Evolutionary conservation across 2,888 invertebrate genomes (phyloP).

Genomic region (Lepas anatifera): DNA sequence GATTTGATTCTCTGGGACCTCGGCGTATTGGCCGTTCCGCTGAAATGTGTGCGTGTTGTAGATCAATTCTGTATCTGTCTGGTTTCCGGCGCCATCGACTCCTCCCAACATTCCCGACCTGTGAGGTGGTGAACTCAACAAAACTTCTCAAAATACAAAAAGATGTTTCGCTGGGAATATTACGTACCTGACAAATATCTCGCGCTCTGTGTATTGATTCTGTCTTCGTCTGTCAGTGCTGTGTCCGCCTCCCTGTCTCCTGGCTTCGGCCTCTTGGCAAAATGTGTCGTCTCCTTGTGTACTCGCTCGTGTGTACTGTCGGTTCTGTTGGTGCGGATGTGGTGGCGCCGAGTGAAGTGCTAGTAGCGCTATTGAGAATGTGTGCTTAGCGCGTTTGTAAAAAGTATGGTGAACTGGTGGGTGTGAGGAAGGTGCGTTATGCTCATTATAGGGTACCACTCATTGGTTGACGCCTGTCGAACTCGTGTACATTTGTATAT

Average conservation of each 20-base stretch:
- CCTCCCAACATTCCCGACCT: slow-evolving; percentile 3
- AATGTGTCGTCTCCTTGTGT: too few relatives aligned
- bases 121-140: not conserved
- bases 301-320: not conserved
- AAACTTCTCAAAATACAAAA: not conserved
- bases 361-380: not conserved
- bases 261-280: too few relatives aligned
- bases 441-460: too few relatives aligned
- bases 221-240: not conserved
- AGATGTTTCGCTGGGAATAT: not conserved
- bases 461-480: too few relatives aligned
- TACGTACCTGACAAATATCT: not conserved
- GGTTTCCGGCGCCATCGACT: not conserved
- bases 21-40: too few relatives aligned
- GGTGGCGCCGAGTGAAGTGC: not conserved
- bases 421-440: too few relatives aligned
- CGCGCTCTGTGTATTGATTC: not conserved
- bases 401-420: too few relatives aligned
- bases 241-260: too few relatives aligned
- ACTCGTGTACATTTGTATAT: not conserved
- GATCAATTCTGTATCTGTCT: not conserved
- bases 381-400: too few relatives aligned
- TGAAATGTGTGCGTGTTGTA: not conserved
- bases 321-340: not conserved
- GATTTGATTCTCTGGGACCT: too few relatives aligned